These are phyloP conservation scores for Dryococelus australis DNA, from an alignment of 2,888 invertebrate species.

Conservation along the genomic window DNA sequence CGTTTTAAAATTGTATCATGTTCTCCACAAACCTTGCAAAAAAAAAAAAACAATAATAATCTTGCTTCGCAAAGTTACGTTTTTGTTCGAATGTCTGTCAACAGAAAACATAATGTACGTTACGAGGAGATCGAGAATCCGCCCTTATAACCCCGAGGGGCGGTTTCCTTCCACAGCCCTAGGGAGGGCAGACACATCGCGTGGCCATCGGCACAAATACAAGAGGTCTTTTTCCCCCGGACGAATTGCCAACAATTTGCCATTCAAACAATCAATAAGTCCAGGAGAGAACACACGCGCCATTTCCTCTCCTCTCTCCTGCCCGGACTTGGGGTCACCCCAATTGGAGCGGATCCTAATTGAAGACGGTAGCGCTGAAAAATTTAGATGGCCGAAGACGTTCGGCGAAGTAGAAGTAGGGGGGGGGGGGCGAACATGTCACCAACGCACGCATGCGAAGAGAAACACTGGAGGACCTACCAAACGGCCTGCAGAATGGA, in stretches of 20 bases:
- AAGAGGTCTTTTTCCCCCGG: neutral
- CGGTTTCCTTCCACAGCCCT: too few species aligned
- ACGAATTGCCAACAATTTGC: conserved; percentile 28
- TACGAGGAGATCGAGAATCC: too few species aligned
- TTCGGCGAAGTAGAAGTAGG: neutral
- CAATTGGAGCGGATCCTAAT: neutral
- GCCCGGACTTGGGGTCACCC: neutral
- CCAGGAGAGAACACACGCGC: neutral
- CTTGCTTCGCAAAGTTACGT: too few species aligned
- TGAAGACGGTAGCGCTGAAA: conserved; percentile 16
- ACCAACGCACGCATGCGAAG: neutral
- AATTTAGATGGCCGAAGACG: neutral
- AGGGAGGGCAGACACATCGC: too few species aligned
- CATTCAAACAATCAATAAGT: conserved; percentile 29
- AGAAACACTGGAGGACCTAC: neutral
- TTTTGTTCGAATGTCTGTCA: too few species aligned
- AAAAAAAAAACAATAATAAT: too few species aligned
- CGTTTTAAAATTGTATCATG: too few species aligned
- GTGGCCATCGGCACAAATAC: neutral
- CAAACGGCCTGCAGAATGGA: neutral
- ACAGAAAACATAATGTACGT: too few species aligned
- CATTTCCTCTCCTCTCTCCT: neutral
- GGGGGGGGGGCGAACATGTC: neutral
- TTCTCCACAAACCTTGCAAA: too few species aligned
- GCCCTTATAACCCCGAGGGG: too few species aligned